phyloP scores from a whole-genome alignment of 2,113 vertebrate genomes.

The Crotalus viridis region DNA sequence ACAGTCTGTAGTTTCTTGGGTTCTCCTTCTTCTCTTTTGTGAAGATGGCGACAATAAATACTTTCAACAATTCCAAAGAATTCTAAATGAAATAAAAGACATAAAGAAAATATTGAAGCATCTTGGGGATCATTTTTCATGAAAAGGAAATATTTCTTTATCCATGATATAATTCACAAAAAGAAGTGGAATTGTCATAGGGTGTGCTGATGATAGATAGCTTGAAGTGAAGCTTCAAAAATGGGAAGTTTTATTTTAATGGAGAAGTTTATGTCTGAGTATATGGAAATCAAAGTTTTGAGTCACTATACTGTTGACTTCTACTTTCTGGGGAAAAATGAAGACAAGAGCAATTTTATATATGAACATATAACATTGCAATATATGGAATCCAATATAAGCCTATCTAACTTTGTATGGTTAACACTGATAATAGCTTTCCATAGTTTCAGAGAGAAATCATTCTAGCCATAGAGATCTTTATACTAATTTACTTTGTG shows the following conservation, averaged over 20 bases:
- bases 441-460: background rate
- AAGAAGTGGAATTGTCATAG: background rate
- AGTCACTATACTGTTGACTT: too few relatives aligned
- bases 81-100: background rate
- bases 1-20: background rate
- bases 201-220: background rate
- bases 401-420: background rate
- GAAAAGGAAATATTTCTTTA: background rate
- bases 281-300: background rate
- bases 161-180: background rate
- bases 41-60: background rate
- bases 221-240: background rate
- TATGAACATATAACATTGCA: background rate
- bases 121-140: background rate
- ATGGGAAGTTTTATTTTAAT: background rate
- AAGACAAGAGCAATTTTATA: background rate
- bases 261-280: background rate
- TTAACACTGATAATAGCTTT: background rate
- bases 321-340: too few relatives aligned
- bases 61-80: background rate
- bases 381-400: background rate
- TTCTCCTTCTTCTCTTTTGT: background rate
- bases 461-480: background rate
- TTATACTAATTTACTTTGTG: background rate
- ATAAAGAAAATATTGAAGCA: background rate